These are phyloP conservation scores for Perca fluviatilis DNA, from an alignment of 2,113 vertebrate species.

Conservation along the genomic window DNA sequence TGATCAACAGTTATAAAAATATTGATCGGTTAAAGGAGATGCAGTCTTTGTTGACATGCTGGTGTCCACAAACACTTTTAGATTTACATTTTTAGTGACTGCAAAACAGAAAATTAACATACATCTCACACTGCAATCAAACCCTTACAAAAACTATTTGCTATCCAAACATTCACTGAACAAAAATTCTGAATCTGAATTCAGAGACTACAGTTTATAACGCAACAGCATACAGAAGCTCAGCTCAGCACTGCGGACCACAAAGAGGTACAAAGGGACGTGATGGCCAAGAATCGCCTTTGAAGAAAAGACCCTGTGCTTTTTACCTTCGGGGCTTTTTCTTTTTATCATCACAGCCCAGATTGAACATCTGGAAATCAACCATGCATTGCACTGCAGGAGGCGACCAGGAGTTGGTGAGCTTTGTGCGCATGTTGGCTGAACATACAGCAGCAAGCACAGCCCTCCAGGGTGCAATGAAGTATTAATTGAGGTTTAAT, in stretches of 20 bases:
- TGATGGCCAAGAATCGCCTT: slow-evolving; percentile 6
- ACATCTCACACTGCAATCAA: not conserved
- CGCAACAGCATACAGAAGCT: not conserved
- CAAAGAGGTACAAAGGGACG: slow-evolving; percentile 32
- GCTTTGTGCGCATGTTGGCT: slow-evolving; percentile 29
- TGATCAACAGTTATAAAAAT: not conserved
- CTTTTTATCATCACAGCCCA: slow-evolving; percentile 50
- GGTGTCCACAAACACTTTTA: too few relatives aligned
- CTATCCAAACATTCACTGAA: not conserved
- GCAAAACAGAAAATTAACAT: not conserved
- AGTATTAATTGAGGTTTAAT: slow-evolving; percentile 56
- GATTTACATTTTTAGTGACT: not conserved
- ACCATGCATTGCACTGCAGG: slow-evolving; percentile 38
- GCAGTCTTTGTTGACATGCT: not conserved
- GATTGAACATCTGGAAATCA: slow-evolving; percentile 52
- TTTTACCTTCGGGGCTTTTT: slow-evolving; percentile 52
- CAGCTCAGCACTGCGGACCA: slow-evolving; percentile 10
- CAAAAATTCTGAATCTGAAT: not conserved
- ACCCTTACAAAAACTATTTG: not conserved
- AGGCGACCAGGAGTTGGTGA: not conserved
- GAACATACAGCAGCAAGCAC: slow-evolving; percentile 40
- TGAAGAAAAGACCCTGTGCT: slow-evolving; percentile 28
- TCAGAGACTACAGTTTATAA: not conserved
- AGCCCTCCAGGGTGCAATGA: slow-evolving; percentile 39
- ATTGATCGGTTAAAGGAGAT: not conserved